phyloP scores from a whole-genome alignment of 1,140 invertebrate genomes.

The Zaprionus taronus region DNA sequence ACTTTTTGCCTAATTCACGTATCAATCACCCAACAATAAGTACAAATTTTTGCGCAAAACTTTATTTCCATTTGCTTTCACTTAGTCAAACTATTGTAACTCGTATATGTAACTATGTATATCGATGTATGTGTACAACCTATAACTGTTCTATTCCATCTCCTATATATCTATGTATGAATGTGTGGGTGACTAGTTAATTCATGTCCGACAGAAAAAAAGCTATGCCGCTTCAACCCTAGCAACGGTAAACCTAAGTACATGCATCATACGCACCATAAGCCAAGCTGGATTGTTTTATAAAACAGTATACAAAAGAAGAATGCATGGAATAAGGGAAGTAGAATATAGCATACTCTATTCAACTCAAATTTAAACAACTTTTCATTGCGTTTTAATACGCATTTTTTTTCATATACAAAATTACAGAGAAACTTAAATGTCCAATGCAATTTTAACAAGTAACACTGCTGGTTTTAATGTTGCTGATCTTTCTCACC shows the following conservation, averaged over 20 bases:
- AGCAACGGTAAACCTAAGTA: slow-evolving; percentile 22
- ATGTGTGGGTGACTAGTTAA: slow-evolving; percentile 16
- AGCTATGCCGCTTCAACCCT: slow-evolving; percentile 15
- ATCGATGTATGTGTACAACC: slow-evolving; percentile 4
- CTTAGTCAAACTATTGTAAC: slow-evolving; percentile 45
- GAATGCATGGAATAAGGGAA: slow-evolving; percentile 13
- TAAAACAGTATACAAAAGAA: neutral
- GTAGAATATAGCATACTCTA: slow-evolving; percentile 2
- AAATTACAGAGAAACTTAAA: no score
- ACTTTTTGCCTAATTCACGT: slow-evolving; percentile 53
- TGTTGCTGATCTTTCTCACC: no score
- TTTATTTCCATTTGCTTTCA: slow-evolving; percentile 54
- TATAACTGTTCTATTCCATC: slow-evolving; percentile 13
- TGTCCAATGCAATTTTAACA: no score
- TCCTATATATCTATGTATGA: slow-evolving; percentile 35
- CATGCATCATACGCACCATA: slow-evolving; percentile 51
- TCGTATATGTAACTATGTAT: slow-evolving; percentile 27
- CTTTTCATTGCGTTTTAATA: no score
- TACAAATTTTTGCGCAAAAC: slow-evolving; percentile 46
- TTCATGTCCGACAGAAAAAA: slow-evolving; percentile 15
- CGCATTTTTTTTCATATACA: no score
- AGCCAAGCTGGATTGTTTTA: slow-evolving; percentile 24
- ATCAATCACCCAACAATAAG: slow-evolving; percentile 49
- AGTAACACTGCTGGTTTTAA: no score
- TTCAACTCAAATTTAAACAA: neutral